phyloP scores from a whole-genome alignment of 1,140 invertebrate species.

The Atopsyche davidsoni region DNA sequence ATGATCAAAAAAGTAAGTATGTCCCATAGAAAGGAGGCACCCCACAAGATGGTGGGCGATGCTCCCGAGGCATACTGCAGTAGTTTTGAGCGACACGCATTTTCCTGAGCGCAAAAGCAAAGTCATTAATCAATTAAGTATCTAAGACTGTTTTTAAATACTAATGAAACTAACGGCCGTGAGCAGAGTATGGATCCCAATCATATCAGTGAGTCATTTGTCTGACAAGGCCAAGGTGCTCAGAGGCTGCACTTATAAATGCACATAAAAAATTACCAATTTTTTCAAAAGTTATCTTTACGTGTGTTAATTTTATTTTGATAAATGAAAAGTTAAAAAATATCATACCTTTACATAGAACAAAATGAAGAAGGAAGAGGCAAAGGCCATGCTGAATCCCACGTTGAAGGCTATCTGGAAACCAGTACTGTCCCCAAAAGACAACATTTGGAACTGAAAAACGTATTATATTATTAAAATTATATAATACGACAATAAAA shows the following conservation, averaged over 20 bases:
- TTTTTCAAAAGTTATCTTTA: too few species aligned
- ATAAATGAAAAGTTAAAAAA: slow-evolving; percentile 41
- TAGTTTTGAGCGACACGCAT: slow-evolving; percentile 48
- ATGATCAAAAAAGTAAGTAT: slow-evolving; percentile 57
- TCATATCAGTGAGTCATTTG: too few species aligned
- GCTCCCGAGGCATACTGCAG: slow-evolving; percentile 69
- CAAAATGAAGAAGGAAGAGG: slow-evolving; percentile 68
- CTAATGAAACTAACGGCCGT: too few species aligned
- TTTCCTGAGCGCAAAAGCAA: slow-evolving; percentile 40
- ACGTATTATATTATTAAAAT: slow-evolving; percentile 26
- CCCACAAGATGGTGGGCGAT: slow-evolving; percentile 64
- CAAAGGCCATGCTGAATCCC: slow-evolving; percentile 62
- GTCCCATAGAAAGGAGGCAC: slow-evolving; percentile 67
- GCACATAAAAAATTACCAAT: too few species aligned
- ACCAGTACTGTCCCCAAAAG: slow-evolving; percentile 50
- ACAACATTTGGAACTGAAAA: slow-evolving; percentile 43
- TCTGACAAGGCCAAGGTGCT: not conserved
- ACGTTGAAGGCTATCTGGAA: slow-evolving; percentile 60
- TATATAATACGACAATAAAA: slow-evolving; percentile 11
- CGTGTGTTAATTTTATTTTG: too few species aligned
- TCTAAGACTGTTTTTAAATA: slow-evolving; percentile 1
- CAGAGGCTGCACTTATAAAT: too few species aligned
- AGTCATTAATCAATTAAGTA: slow-evolving; percentile 1
- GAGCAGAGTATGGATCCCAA: too few species aligned
- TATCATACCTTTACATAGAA: slow-evolving; percentile 59